Base-by-base conservation (phyloP, 2,113 vertebrate genomes). In the Mungos mungo region DNA sequence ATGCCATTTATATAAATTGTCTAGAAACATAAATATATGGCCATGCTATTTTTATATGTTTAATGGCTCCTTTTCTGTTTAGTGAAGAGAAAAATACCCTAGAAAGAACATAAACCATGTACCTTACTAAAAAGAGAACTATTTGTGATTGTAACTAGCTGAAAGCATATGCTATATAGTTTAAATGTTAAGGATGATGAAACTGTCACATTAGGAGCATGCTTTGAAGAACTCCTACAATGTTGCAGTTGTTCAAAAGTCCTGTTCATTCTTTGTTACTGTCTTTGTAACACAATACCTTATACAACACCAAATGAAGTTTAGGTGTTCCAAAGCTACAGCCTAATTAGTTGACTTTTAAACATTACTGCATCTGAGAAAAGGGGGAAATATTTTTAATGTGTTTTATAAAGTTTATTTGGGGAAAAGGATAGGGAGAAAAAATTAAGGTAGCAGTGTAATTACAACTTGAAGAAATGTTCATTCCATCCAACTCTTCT, bases 101-200 rank as follows among this genome's bases (percentile, higher is more conserved):
- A 27, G 2, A 97, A 98, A 97, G 35, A 95, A 74, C 81, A 98
- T 95, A 97, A 97, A 93, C 52, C 66, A 80, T 79, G 57, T 87
- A 81, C 21, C 63, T 74, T 97, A 90, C 88, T 94, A 92, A 94
- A 90, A 19, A 76, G 68, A 95, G 87, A 98, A 98, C 88, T 0
- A 97, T 93, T 93, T 97, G 93, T 96, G 85, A 91, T 84, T 97
- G 92, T 93, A 90, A 98, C 94, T 95, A 98, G 94, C 84, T 96
- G 92, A 97, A 98, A 98, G 92, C 90, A 98, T 97, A 98, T 97
- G 93, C 47, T 97, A 95, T 97, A 90, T 95, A 96, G 95, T 96
- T 98, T 96, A 98, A 98, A 98, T 97, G 97, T 98, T 98, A 98
- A 97, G 92, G 97, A 98, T 97, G 97, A 98, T 98, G 93, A 98